A percentile compares a stretch with the other conserved stretches of the same genome.
phyloP scores from a whole-genome alignment of 1,140 invertebrate species.

The Olivierus martensii region DNA sequence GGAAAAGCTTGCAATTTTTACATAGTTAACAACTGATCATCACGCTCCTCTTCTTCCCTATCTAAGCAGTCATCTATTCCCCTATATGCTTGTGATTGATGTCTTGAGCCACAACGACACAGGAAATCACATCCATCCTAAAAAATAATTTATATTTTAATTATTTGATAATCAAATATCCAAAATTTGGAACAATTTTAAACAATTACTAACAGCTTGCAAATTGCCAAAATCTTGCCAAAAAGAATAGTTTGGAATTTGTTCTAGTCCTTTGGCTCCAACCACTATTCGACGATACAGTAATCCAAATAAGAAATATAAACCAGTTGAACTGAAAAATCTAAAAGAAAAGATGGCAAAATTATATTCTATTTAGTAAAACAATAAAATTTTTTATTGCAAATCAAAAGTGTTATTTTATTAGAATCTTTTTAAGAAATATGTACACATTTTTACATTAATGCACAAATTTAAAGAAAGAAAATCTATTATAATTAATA shows the following conservation, averaged over 20 bases:
- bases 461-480: too few species aligned
- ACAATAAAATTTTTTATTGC: too few species aligned
- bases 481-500: too few species aligned
- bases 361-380: too few species aligned
- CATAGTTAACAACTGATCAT: constrained; percentile 22
- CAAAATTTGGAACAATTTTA: not conserved
- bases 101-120: constrained; percentile 25
- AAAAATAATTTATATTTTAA: not conserved
- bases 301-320: constrained; percentile 29
- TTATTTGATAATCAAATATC: not conserved
- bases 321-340: constrained; percentile 23
- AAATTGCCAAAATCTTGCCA: constrained; percentile 35
- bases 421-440: too few species aligned
- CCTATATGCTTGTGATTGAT: constrained; percentile 25
- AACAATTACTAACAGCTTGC: constrained; percentile 26
- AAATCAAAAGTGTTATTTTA: too few species aligned
- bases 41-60: constrained; percentile 13
- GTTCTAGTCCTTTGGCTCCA: constrained; percentile 32
- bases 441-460: too few species aligned
- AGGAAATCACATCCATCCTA: constrained; percentile 35
- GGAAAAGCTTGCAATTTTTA: not conserved
- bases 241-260: constrained; percentile 32
- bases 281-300: constrained; percentile 29
- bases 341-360: too few species aligned
- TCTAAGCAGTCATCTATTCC: constrained; percentile 29